Percentiles rank a stretch among this genome's conserved stretches.
Conservation (phyloP, 2,113 vertebrate species). For the Ctenodactylus gundi region DNA sequence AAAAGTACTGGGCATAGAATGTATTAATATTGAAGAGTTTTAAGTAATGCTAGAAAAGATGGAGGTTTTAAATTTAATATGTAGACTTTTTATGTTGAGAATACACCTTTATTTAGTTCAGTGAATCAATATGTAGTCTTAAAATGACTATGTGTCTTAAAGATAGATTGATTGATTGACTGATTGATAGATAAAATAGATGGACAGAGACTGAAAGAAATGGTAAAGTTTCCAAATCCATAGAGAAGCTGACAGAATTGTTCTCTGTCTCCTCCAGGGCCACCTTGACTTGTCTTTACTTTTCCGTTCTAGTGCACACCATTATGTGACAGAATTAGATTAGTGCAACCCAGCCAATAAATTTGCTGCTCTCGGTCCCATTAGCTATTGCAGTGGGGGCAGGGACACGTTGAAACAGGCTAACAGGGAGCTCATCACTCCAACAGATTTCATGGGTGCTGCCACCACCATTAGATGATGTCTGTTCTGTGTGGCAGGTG, state of each 20-base stretch:
- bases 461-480: neutral
- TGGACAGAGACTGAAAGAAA: neutral
- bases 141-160: too few species aligned
- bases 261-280: neutral
- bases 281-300: fast-evolving
- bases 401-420: neutral
- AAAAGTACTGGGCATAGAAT: neutral
- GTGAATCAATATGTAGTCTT: too few species aligned
- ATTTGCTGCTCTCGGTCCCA: neutral
- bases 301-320: fast-evolving
- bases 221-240: neutral
- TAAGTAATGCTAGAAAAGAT: neutral
- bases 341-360: neutral
- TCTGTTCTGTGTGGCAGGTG: neutral
- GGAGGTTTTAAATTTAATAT: neutral
- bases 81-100: too few species aligned
- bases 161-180: too few species aligned
- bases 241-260: neutral
- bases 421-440: neutral
- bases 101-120: too few species aligned
- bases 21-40: neutral
- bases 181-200: too few species aligned
- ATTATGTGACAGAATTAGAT: neutral
- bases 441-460: neutral
- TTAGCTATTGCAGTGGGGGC: too few species aligned